These are phyloP conservation scores for Copidosoma aretas DNA, from an alignment of 2,888 invertebrate species.

Conservation along the genomic window DNA sequence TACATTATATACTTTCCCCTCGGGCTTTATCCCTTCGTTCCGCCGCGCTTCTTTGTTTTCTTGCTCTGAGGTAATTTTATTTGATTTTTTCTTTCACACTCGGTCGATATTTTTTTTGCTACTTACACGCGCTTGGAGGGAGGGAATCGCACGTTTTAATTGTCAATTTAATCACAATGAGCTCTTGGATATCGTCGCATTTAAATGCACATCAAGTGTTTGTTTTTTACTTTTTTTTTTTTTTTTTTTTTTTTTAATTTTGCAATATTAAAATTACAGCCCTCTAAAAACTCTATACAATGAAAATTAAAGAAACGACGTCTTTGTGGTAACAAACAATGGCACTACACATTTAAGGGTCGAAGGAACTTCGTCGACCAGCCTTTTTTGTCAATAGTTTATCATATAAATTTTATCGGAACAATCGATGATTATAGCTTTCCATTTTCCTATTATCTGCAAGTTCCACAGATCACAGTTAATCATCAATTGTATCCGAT, in stretches of 20 bases:
- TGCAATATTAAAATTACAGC: constrained; percentile 32
- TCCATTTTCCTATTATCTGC: not conserved
- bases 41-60: constrained; percentile 14
- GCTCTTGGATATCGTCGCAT: constrained; percentile 34
- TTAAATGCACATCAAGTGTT: constrained; percentile 28
- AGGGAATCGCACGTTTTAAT: constrained; percentile 32
- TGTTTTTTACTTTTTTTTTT: constrained; percentile 31
- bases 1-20: constrained; percentile 38
- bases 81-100: not conserved
- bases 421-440: constrained; percentile 10
- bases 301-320: constrained; percentile 21
- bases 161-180: constrained; percentile 40
- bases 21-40: constrained; percentile 12
- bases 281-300: constrained; percentile 27
- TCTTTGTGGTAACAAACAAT: constrained; percentile 33
- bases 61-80: not conserved
- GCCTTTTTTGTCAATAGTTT: constrained; percentile 23
- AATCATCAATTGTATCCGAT: constrained; percentile 8
- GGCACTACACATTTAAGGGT: constrained; percentile 36
- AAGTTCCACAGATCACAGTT: not conserved
- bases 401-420: constrained; percentile 10
- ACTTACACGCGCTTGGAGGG: constrained; percentile 16
- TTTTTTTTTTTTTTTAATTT: constrained; percentile 22
- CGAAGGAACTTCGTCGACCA: constrained; percentile 35
- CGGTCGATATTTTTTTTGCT: constrained; percentile 8